Evolutionary conservation across 2,797 vertebrate species (phyloP).

Genomic region (Mus minutoides): DNA sequence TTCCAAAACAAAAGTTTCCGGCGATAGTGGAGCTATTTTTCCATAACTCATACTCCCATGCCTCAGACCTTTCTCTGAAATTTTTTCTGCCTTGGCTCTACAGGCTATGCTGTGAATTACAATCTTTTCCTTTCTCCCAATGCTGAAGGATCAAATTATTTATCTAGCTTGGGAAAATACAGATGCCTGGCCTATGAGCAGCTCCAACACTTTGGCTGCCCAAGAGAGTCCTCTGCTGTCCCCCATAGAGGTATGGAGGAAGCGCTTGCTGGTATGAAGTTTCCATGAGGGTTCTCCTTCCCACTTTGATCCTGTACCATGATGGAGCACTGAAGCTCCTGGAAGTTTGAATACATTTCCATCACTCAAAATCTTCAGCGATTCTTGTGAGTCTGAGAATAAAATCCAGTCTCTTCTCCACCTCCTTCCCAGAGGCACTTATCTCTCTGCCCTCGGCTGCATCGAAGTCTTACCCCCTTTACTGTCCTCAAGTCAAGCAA

Average conservation of each 20-base stretch:
- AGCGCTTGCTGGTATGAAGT: neutral
- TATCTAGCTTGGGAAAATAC: constrained; percentile 86
- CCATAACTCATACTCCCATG: constrained; percentile 96
- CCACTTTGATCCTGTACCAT: neutral
- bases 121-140: constrained; percentile 83
- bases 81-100: constrained; percentile 98
- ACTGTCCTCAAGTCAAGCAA: neutral
- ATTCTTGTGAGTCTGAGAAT: neutral
- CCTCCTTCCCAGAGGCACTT: neutral
- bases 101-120: constrained; percentile 98
- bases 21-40: constrained; percentile 99
- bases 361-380: neutral
- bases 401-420: neutral
- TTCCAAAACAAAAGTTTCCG: constrained; percentile 98
- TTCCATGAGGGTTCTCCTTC: neutral
- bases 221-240: neutral
- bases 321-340: neutral
- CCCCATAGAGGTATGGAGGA: neutral
- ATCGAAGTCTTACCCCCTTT: neutral
- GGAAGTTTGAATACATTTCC: neutral
- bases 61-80: constrained; percentile 97
- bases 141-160: constrained; percentile 93
- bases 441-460: neutral
- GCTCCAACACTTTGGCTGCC: neutral
- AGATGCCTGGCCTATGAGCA: neutral